Base-by-base conservation (phyloP, 64 coral and sea anemone genomes). In the Dendrophyllia cribrosa region DNA sequence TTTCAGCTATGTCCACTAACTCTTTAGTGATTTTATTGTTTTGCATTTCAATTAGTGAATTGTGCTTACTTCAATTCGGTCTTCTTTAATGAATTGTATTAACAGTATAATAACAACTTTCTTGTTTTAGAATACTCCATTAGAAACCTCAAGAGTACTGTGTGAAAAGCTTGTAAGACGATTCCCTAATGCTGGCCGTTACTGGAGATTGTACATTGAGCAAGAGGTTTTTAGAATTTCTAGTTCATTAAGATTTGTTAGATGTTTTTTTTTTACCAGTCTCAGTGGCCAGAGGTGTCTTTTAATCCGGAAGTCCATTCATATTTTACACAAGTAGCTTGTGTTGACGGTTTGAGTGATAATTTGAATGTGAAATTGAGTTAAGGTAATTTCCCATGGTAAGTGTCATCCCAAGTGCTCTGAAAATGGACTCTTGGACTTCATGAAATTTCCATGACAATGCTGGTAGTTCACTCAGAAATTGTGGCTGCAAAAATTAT, bases 171-270 rank as follows among this genome's bases (percentile, higher is more conserved):
- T 99, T 86, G 94, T 99, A 20, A 90, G 91, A 62, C 69, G 94
- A 70, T 96, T 99, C 66, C 94, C 94, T 10, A 99, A 87, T 88
- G 91, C 90, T 85, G 94, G 97, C 20, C 94, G 94, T 70, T 99
- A 96, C 94, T 96, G 94, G 94, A 93, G 94, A 90, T 94, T 99
- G 51, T 99, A 96, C 94, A 99, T 98, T 87, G 97, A 98, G 83
- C 97, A 98, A 96, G 91, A 99, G 97, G 97, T 99, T 99, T 98
- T 96, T 99, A 93, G 93, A 93, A 87, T 81, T 95, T 88, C 49
- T 88, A 84, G 80, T 84, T 63, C 46, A 21, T 84, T 64, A 83
- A 67, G 26, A 84, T 66, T 23, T 84, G 59, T 63, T 82, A 82
- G 76, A 24, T 34, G 34, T 0, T 0, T 82, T 13, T 10, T 15